Conservation (phyloP, 2,797 vertebrate genomes). For the Sebastes hubbsi region DNA sequence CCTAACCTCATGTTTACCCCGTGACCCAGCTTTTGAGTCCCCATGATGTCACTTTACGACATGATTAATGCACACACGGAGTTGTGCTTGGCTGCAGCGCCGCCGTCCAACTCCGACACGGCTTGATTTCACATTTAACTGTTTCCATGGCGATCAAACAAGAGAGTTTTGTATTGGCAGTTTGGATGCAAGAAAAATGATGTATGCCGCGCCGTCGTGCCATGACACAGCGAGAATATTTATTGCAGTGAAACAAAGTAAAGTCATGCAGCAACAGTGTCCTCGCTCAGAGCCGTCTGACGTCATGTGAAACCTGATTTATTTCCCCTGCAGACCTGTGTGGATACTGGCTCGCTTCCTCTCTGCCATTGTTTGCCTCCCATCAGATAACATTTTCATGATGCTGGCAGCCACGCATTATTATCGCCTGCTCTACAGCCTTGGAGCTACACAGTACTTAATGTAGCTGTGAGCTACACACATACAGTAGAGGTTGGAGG, state of each 20-base stretch:
- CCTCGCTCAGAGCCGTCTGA: conserved; percentile 10
- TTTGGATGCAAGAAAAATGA: conserved; percentile 2
- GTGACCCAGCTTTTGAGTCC: neutral
- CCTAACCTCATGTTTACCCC: neutral
- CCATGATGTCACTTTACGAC: neutral
- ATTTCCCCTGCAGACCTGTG: conserved; percentile 32
- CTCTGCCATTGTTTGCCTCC: conserved; percentile 57
- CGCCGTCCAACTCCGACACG: neutral
- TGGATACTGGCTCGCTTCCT: conserved; percentile 52
- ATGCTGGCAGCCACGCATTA: conserved; percentile 10
- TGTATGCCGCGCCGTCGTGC: neutral
- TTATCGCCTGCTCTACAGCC: neutral
- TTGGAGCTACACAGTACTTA: neutral
- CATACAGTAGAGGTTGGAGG: neutral
- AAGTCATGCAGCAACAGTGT: conserved; percentile 41
- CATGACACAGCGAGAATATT: conserved; percentile 23
- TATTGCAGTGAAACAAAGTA: conserved; percentile 32
- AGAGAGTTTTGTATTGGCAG: conserved; percentile 11
- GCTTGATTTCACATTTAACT: neutral
- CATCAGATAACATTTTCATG: conserved; percentile 59
- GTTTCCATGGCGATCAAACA: conserved; percentile 42
- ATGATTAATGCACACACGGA: neutral
- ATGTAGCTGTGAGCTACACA: neutral
- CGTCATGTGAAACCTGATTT: conserved; percentile 46
- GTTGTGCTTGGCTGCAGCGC: conserved; percentile 2